phyloP scores from a whole-genome alignment of 2,888 invertebrate species.

The Eupsilia transversa region DNA sequence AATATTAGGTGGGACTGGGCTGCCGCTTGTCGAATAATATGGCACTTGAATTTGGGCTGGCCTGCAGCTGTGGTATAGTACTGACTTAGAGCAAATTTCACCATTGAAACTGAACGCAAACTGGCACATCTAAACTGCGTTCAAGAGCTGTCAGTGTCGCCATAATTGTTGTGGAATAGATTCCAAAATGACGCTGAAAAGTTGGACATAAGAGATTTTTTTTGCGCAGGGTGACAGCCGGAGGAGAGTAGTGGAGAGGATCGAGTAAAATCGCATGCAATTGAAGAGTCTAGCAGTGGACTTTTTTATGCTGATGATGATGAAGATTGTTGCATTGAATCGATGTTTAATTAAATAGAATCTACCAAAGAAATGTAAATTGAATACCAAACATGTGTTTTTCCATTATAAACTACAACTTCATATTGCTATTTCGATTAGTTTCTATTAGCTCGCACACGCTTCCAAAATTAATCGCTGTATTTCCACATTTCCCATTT shows the following conservation, averaged over 20 bases:
- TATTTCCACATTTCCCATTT: constrained; percentile 42
- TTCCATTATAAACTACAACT: neutral
- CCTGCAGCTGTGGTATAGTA: neutral
- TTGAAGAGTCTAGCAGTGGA: neutral
- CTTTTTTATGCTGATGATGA: too few species aligned
- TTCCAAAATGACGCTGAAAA: too few species aligned
- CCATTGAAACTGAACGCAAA: too few species aligned
- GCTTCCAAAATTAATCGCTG: constrained; percentile 15
- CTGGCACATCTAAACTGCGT: too few species aligned
- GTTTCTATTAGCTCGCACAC: neutral
- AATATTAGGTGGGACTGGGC: constrained; percentile 78
- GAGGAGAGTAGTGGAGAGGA: neutral
- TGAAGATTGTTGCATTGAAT: neutral
- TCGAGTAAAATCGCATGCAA: neutral
- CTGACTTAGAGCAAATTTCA: neutral
- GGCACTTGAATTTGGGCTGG: constrained; percentile 23
- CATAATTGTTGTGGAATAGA: neutral
- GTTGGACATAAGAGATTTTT: neutral
- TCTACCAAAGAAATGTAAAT: neutral
- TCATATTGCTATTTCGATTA: neutral
- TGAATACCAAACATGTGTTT: too few species aligned
- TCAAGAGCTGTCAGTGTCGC: neutral
- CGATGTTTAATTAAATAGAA: neutral
- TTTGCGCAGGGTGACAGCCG: fast-evolving
- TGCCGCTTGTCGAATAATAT: constrained; percentile 37